Conservation (phyloP, 2,888 invertebrate genomes). For the Hermodice carunculata region DNA sequence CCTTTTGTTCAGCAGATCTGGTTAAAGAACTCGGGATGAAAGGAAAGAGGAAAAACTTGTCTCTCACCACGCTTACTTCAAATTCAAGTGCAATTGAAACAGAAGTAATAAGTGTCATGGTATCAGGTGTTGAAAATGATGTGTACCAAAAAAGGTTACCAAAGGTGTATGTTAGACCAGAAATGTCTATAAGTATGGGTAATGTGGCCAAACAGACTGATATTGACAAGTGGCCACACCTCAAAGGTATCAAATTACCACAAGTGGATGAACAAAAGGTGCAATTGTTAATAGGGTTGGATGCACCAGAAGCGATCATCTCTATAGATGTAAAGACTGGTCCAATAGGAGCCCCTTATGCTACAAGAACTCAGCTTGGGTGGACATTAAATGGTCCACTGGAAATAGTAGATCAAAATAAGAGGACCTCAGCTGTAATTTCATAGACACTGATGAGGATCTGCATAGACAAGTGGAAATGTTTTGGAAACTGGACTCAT, state of each 20-base stretch:
- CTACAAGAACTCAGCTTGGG: slow-evolving; percentile 17
- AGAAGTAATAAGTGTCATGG: no score
- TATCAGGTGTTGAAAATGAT: no score
- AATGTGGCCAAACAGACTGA: no score
- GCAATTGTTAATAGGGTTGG: slow-evolving; percentile 22
- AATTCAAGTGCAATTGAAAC: no score
- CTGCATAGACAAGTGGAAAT: slow-evolving; percentile 84
- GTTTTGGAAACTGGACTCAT: slow-evolving; percentile 65
- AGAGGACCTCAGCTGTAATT: slow-evolving; percentile 1
- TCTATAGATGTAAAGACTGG: not conserved
- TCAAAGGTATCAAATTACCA: slow-evolving; percentile 8
- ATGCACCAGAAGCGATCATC: not conserved
- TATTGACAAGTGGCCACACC: slow-evolving; percentile 15
- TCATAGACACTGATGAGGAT: slow-evolving; percentile 76
- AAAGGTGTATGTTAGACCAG: no score
- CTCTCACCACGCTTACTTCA: no score
- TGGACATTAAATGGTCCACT: slow-evolving; percentile 28
- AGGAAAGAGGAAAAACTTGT: no score
- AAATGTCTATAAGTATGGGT: no score
- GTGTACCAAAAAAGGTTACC: no score
- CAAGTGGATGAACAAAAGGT: slow-evolving; percentile 9
- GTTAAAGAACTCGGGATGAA: no score
- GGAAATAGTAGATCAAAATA: not conserved
- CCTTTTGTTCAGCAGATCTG: no score
- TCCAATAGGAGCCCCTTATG: slow-evolving; percentile 21